Conservation (phyloP, 2,113 vertebrate genomes). For the Mellivora capensis region DNA sequence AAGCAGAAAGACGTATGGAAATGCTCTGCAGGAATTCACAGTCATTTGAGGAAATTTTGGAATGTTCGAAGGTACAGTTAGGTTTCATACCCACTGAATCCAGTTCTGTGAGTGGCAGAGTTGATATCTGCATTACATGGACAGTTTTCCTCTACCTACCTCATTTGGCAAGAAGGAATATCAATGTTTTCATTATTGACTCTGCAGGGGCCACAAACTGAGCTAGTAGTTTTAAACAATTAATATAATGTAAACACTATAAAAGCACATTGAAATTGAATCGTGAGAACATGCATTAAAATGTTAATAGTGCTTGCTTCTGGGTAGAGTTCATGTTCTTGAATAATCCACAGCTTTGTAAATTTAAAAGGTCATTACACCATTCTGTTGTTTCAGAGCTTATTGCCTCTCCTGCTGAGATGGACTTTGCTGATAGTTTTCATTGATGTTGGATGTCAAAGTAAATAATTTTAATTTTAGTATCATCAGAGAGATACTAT, state of each 20-base stretch:
- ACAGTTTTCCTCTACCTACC: background rate
- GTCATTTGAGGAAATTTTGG: background rate
- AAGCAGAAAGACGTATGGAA: background rate
- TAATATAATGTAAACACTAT: background rate
- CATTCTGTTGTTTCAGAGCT: background rate
- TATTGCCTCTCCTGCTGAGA: background rate
- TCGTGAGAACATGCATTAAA: background rate
- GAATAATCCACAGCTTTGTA: background rate
- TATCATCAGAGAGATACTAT: background rate
- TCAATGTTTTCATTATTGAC: background rate
- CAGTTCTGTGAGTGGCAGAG: background rate
- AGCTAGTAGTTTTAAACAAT: constrained; percentile 4
- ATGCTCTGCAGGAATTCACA: background rate
- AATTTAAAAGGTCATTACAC: background rate
- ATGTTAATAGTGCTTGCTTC: background rate
- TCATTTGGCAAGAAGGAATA: background rate
- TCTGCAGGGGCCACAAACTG: background rate
- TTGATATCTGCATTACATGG: background rate
- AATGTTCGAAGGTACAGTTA: background rate
- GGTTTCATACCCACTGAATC: background rate
- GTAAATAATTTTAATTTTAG: background rate
- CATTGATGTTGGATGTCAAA: background rate
- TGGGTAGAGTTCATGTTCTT: background rate
- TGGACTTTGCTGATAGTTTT: background rate
- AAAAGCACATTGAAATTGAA: background rate